These are phyloP conservation scores for Polia nebulosa DNA, from an alignment of 2,888 invertebrate species.

Conservation along the genomic window DNA sequence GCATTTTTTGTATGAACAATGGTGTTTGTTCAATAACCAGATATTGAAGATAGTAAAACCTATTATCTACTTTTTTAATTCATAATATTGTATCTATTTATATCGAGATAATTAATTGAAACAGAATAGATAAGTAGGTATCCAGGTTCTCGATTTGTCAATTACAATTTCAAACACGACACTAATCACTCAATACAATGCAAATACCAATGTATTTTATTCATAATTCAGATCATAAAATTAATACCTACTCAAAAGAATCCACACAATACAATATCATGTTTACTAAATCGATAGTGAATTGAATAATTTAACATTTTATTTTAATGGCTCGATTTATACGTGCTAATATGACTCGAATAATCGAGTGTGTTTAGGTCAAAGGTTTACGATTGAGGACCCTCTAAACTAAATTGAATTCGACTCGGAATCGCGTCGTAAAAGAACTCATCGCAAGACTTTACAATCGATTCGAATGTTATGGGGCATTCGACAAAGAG, in stretches of 20 bases:
- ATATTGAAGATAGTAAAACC: too few relatives aligned
- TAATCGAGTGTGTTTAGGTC: constrained; percentile 80
- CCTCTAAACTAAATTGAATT: constrained; percentile 89
- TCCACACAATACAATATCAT: constrained; percentile 48
- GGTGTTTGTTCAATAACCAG: background rate
- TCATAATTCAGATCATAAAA: constrained; percentile 39
- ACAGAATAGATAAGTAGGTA: background rate
- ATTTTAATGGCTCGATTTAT: constrained; percentile 72
- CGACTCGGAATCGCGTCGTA: constrained; percentile 84
- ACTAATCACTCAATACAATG: constrained; percentile 43
- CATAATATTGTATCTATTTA: too few relatives aligned
- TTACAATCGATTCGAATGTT: constrained; percentile 80
- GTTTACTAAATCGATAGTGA: constrained; percentile 58
- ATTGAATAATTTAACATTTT: constrained; percentile 67
- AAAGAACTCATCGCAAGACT: constrained; percentile 80
- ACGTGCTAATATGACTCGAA: constrained; percentile 72
- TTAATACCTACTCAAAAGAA: constrained; percentile 27
- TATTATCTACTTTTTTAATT: too few relatives aligned
- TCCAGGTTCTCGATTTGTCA: constrained; percentile 12
- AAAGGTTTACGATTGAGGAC: constrained; percentile 84
- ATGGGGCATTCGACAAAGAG: constrained; percentile 67
- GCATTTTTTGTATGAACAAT: constrained; percentile 5
- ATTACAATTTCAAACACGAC: constrained; percentile 21
- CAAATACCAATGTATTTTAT: constrained; percentile 32
- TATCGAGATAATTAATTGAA: background rate